Conservation (phyloP, 2,888 invertebrate genomes). For the Arge pagana region DNA sequence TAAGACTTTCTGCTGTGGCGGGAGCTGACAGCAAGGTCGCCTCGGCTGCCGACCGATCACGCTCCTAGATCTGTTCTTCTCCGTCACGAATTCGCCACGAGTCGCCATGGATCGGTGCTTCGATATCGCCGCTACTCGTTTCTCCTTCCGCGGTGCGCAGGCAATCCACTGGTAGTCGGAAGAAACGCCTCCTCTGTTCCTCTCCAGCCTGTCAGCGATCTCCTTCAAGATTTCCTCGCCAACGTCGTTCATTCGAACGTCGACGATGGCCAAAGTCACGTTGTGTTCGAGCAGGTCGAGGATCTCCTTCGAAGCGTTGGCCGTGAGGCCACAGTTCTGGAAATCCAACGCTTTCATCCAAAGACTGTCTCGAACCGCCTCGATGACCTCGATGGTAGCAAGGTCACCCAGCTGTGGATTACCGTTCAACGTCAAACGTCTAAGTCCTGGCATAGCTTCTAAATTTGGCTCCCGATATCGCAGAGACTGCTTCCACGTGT, state of each 20-base stretch:
- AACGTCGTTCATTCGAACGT: slow-evolving; percentile 68
- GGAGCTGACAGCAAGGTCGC: slow-evolving; percentile 30
- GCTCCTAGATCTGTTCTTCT: slow-evolving; percentile 34
- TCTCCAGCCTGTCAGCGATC: slow-evolving; percentile 42
- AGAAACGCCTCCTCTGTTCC: slow-evolving; percentile 33
- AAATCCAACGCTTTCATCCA: slow-evolving; percentile 82
- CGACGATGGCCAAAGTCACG: slow-evolving; percentile 70
- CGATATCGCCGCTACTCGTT: slow-evolving; percentile 34
- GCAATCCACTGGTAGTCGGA: slow-evolving; percentile 48
- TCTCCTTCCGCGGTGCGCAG: slow-evolving; percentile 37
- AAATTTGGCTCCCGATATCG: slow-evolving; percentile 76
- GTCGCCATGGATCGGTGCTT: neutral
- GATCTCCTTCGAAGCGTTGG: slow-evolving; percentile 63
- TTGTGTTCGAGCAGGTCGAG: slow-evolving; percentile 68
- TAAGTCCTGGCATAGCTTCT: slow-evolving; percentile 74
- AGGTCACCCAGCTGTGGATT: slow-evolving; percentile 71
- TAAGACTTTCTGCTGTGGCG: slow-evolving; percentile 26
- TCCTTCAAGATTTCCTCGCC: slow-evolving; percentile 60
- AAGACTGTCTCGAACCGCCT: slow-evolving; percentile 75
- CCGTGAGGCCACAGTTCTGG: slow-evolving; percentile 75
- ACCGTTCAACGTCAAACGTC: slow-evolving; percentile 70
- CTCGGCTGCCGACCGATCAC: slow-evolving; percentile 32
- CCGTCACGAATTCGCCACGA: slow-evolving; percentile 22
- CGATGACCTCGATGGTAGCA: slow-evolving; percentile 67
- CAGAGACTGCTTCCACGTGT: slow-evolving; percentile 80